Evolutionary conservation across 1,140 invertebrate genomes (phyloP).

Genomic region (Lerema accius): DNA sequence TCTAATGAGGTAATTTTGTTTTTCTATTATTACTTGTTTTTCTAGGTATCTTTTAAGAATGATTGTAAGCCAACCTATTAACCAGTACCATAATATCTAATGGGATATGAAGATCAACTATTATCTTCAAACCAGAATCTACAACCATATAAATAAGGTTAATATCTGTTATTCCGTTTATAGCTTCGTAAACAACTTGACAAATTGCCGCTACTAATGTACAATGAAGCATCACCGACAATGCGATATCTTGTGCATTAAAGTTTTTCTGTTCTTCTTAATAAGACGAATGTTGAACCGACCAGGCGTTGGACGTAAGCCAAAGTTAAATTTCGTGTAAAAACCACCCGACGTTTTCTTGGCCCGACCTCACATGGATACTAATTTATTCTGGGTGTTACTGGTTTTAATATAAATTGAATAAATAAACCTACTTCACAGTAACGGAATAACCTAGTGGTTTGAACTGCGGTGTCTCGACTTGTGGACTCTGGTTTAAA

Average conservation of each 20-base stretch:
- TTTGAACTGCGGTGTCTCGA: no score
- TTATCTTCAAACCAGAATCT: not conserved
- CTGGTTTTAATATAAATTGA: not conserved
- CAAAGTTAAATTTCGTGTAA: slow-evolving; percentile 27
- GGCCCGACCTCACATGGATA: not conserved
- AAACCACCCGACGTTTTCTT: slow-evolving; percentile 11
- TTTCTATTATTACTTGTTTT: no score
- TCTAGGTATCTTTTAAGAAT: no score
- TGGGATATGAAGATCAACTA: not conserved
- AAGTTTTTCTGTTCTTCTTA: slow-evolving; percentile 14
- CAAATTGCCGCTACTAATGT: not conserved
- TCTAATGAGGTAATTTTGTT: no score
- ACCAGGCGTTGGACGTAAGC: slow-evolving; percentile 8
- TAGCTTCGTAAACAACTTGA: not conserved
- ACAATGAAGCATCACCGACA: slow-evolving; percentile 3
- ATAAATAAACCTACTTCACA: no score
- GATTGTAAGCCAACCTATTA: no score
- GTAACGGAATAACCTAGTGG: no score
- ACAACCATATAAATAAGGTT: not conserved
- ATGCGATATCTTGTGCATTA: slow-evolving; percentile 9
- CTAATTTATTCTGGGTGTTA: slow-evolving; percentile 10
- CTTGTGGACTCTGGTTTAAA: no score
- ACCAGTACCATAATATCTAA: no score
- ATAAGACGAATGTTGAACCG: slow-evolving; percentile 6
- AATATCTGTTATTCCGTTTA: not conserved